phyloP scores from a whole-genome alignment of 2,888 invertebrate species.

The Aphidoletes aphidimyza region DNA sequence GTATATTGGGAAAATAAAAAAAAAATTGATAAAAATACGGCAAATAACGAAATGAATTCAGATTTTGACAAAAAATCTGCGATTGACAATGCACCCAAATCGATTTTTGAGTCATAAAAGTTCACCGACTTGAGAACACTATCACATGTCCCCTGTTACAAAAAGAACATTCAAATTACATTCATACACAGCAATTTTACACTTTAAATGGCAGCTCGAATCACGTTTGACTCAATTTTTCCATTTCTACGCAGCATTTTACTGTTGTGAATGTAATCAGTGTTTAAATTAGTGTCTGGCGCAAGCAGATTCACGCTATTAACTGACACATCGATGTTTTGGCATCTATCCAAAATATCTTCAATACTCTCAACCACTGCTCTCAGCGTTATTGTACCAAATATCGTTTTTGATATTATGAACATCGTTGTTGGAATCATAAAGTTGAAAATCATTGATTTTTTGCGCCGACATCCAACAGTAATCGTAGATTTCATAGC shows the following conservation, averaged over 20 bases:
- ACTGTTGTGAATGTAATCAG: slow-evolving; percentile 55
- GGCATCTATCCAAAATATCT: slow-evolving; percentile 58
- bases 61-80: slow-evolving; percentile 67
- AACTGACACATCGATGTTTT: slow-evolving; percentile 10
- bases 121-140: slow-evolving; percentile 56
- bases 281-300: background rate
- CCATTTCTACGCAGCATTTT: slow-evolving; percentile 58
- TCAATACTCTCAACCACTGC: slow-evolving; percentile 62
- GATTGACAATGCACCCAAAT: slow-evolving; percentile 67
- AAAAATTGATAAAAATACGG: too few relatives aligned
- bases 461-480: slow-evolving; percentile 83
- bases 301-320: background rate
- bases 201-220: too few relatives aligned
- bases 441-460: slow-evolving; percentile 80
- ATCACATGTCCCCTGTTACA: slow-evolving; percentile 55
- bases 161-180: too few relatives aligned
- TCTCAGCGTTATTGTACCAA: slow-evolving; percentile 70
- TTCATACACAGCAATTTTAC: too few relatives aligned
- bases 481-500: slow-evolving; percentile 78
- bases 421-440: slow-evolving; percentile 78
- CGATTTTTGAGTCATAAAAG: slow-evolving; percentile 63
- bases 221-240: too few relatives aligned
- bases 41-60: too few relatives aligned
- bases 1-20: too few relatives aligned
- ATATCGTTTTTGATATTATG: slow-evolving; percentile 73